Evolutionary conservation across 2,888 invertebrate species (phyloP), one percentile per base, ranked within the genome.

Genomic region (Calliphora vomitoria): DNA sequence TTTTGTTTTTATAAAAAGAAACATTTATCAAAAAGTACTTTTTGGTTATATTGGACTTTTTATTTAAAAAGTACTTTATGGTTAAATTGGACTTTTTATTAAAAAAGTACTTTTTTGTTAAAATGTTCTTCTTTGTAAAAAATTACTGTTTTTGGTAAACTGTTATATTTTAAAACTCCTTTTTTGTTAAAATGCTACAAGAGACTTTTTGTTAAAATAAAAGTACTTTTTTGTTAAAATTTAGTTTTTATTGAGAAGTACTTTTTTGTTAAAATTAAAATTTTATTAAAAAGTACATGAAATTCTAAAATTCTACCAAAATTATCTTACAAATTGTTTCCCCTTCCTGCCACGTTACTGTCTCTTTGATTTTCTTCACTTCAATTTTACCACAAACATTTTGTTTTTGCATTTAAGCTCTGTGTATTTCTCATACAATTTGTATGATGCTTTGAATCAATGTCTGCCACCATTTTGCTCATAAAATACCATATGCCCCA

Each of bases 401-500:
- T 50, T 50, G 15, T n/a, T 66, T 79, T 64, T 66, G 58, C 71
- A 78, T 83, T 66, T 35, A 44, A 78, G n/a, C 4, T 55, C 35
- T 71, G 53, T 44, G n/a, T 20, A 55, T 31, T 44, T 44, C 71
- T 64, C 10, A 8, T 66, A 10, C 8, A 18, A n/a, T 83, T 50
- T 66, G 38, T 53, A 60, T 60, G 20, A 64, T 64, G 11, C 18
- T 69, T 68, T 64, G 62, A 76, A 76, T 78, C 53, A 69, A 35
- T 80, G 85, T 69, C 75, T 85, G 75, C 85, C 85, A 85, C 80
- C 85, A 85, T 85, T 81, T 76, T 81, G 8, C 74, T 38, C 62
- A 69, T 75, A 68, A 74, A 85, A 80, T 68, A 44, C 85, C 85
- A 85, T 71, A 85, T 85, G 80, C 85, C 81, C 69, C 75, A 79